A percentile compares a stretch with the other conserved stretches of the same genome.
phyloP scores from a whole-genome alignment of 1,140 invertebrate species.

The Pteromalus puparum region DNA sequence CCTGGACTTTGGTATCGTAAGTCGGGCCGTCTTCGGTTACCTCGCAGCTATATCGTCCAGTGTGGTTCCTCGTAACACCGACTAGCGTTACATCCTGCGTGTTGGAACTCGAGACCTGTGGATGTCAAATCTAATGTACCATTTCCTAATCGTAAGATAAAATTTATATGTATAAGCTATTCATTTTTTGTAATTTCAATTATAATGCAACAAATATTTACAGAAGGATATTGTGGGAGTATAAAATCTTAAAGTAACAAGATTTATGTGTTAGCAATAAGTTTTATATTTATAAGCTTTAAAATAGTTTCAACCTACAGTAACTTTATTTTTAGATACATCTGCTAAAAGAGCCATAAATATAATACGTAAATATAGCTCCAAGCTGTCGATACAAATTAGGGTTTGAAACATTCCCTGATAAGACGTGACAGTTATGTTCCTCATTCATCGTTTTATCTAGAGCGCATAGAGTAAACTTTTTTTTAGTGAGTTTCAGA shows the following conservation, averaged over 20 bases:
- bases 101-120: constrained; percentile 76
- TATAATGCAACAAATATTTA: no score
- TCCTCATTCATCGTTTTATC: background rate
- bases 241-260: no score
- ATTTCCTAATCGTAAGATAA: no score
- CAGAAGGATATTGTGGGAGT: no score
- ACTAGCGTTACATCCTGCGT: constrained; percentile 76
- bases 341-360: background rate
- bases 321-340: background rate
- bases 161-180: no score
- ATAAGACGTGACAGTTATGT: constrained; percentile 6
- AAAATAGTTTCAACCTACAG: background rate
- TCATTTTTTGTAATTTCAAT: no score
- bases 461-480: background rate
- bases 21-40: constrained; percentile 83
- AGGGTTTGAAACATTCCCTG: background rate
- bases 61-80: constrained; percentile 77
- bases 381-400: background rate
- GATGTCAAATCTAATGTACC: constrained; percentile 55
- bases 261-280: background rate
- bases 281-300: background rate
- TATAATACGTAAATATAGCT: constrained; percentile 13
- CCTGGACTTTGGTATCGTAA: constrained; percentile 81
- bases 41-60: constrained; percentile 85
- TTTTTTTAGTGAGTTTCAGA: no score